These are phyloP conservation scores for Tupaia tana DNA, from an alignment of 2,113 vertebrate genomes.

Conservation along the genomic window DNA sequence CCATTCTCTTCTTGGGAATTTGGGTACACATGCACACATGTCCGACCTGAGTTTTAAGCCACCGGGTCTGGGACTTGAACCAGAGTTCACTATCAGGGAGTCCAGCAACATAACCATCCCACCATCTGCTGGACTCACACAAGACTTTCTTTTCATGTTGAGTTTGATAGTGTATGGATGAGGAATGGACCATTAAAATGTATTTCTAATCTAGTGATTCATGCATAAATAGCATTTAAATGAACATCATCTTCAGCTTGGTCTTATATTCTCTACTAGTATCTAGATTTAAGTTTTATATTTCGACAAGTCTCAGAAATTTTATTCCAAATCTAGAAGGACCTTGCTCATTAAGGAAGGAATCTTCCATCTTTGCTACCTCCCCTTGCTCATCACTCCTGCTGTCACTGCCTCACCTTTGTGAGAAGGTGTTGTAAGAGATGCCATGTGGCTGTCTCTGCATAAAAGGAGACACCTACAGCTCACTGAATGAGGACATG, in stretches of 20 bases:
- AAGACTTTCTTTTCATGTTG: too few relatives aligned
- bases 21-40: too few relatives aligned
- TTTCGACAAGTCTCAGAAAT: not conserved
- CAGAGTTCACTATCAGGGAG: too few relatives aligned
- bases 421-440: not conserved
- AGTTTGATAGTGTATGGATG: too few relatives aligned
- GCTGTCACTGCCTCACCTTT: not conserved
- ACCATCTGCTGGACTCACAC: too few relatives aligned
- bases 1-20: too few relatives aligned
- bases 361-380: not conserved
- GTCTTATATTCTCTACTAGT: not conserved
- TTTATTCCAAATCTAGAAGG: not conserved
- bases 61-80: too few relatives aligned
- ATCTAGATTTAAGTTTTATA: not conserved
- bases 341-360: not conserved
- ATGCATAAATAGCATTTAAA: not conserved
- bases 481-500: not conserved
- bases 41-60: too few relatives aligned
- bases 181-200: not conserved
- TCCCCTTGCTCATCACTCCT: rapidly evolving
- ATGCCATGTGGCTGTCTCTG: not conserved
- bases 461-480: not conserved
- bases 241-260: not conserved
- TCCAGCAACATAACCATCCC: too few relatives aligned
- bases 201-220: not conserved